Evolutionary conservation across 2,888 invertebrate species (phyloP), one percentile per base, ranked within the genome.

Genomic region (Drosophila dives): DNA sequence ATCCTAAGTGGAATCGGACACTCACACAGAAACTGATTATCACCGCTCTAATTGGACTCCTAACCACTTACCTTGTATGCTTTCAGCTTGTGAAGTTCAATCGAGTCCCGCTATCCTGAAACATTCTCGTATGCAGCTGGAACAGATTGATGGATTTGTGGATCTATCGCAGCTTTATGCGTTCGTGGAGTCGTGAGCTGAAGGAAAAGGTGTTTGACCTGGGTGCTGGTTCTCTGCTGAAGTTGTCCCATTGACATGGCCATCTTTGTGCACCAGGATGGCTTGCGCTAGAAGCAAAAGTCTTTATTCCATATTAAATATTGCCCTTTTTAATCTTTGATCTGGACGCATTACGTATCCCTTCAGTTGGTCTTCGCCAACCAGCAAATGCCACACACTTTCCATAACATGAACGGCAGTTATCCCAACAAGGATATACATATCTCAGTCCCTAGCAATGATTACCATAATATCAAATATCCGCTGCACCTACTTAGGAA

Each of bases 111-210:
- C 5, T 11, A 7, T 3, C 10, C 42, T 71, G 0, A 11, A 54
- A 0, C 34, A 33, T 2, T 34, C 69, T 5, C 38, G 5, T 0
- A 67, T 82, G 55, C 53, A 63, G 34, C 29, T 81, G 15, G 66
- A 74, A 36, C 82, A 82, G 49, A 79, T 72, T 64, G 80, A 80
- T 2, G 56, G 56, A 77, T 2, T 81, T 71, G 32, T 82, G 81
- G 80, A 69, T 82, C 33, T 63, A 49, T n/a, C 60, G 77, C 40
- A 48, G 74, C 23, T 81, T 71, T 26, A 59, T 81, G 8, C 33
- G 29, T 1, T 58, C 73, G 5, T 2, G 12, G 3, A n/a, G 8
- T 11, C 1, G 10, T 0, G 10, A 23, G 0, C 1, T 63, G 6
- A 34, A 11, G 1, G 59, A 60, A 1, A 81, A 76, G 26, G 17